Conservation (phyloP, 2,888 invertebrate species). For the Diarsia dahlii region DNA sequence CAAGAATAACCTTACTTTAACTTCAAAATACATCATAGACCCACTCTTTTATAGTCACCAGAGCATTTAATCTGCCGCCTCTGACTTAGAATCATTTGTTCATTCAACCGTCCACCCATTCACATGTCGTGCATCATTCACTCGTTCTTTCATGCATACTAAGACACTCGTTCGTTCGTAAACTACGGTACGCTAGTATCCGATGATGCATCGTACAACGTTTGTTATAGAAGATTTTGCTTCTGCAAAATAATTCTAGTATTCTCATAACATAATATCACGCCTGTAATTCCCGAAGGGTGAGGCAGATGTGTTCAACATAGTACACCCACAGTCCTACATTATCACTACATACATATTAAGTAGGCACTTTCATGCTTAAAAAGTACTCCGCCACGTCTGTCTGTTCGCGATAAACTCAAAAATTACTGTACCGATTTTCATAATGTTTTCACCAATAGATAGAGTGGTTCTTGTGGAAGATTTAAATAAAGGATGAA, state of each 20-base stretch:
- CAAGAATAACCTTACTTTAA: neutral
- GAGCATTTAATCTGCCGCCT: conserved; percentile 23
- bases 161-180: conserved; percentile 30
- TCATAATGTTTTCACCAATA: too few species aligned
- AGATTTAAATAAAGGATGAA: too few species aligned
- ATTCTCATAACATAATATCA: too few species aligned
- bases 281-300: too few species aligned
- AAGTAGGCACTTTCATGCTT: too few species aligned
- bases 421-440: too few species aligned
- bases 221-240: neutral
- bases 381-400: too few species aligned
- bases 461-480: too few species aligned
- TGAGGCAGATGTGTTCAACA: too few species aligned
- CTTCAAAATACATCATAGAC: conserved; percentile 3
- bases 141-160: conserved; percentile 41
- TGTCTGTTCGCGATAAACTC: too few species aligned
- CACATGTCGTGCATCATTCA: conserved; percentile 44
- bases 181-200: conserved; percentile 9
- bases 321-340: too few species aligned
- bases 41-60: conserved; percentile 10
- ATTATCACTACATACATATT: too few species aligned
- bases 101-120: conserved; percentile 49
- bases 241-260: neutral
- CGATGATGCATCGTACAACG: conserved; percentile 21
- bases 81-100: conserved; percentile 49